Conservation (phyloP, 1,140 invertebrate genomes). For the Episyrphus balteatus region DNA sequence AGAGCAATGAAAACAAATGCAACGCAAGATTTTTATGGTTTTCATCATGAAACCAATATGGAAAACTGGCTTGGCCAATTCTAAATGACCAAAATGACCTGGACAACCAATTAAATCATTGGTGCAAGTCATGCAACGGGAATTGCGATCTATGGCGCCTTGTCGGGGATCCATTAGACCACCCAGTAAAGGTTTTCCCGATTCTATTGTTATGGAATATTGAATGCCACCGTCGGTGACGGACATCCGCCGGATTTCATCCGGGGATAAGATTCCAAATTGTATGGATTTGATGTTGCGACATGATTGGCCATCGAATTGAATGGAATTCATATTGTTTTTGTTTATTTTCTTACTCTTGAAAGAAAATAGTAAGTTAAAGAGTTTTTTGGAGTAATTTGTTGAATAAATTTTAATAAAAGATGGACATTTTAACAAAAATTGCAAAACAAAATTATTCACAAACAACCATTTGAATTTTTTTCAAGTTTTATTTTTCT, state of each 20-base stretch:
- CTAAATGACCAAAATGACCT: slow-evolving; percentile 96
- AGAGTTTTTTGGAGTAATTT: no score
- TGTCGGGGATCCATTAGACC: slow-evolving; percentile 97
- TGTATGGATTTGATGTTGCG: slow-evolving; percentile 87
- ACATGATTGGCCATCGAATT: slow-evolving; percentile 84
- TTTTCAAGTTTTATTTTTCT: no score
- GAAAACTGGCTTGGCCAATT: slow-evolving; percentile 93
- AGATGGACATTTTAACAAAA: no score
- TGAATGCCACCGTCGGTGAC: slow-evolving; percentile 91
- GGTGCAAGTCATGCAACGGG: slow-evolving; percentile 91
- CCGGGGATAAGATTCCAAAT: slow-evolving; percentile 92
- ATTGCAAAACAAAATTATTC: no score
- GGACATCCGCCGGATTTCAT: slow-evolving; percentile 93
- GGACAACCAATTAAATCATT: slow-evolving; percentile 96
- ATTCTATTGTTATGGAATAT: slow-evolving; percentile 94
- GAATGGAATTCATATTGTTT: no score
- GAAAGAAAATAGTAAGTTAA: no score
- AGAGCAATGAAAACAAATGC: slow-evolving; percentile 94
- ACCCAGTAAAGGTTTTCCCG: slow-evolving; percentile 88
- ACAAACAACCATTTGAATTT: no score
- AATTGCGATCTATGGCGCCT: slow-evolving; percentile 85
- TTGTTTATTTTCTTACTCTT: no score
- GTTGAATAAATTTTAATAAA: no score
- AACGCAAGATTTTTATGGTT: slow-evolving; percentile 86
- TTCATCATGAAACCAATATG: slow-evolving; percentile 94